phyloP scores from a whole-genome alignment of 2,113 vertebrate species.

The Halcyon senegalensis region DNA sequence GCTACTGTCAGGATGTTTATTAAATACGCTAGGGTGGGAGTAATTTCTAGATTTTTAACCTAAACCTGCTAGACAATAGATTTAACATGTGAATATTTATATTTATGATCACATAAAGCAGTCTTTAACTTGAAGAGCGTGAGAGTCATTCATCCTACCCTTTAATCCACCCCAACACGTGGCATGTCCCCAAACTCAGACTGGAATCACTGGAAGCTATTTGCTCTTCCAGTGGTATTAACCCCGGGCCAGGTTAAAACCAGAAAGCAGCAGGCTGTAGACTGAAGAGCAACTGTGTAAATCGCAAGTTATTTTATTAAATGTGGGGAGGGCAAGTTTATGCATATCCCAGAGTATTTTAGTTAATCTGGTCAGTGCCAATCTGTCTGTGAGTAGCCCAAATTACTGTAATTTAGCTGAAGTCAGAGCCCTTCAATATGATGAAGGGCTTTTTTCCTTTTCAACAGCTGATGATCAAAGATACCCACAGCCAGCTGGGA shows the following conservation, averaged over 20 bases:
- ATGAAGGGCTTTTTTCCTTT: background rate
- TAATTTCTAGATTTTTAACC: background rate
- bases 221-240: background rate
- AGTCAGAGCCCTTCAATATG: background rate
- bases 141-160: background rate
- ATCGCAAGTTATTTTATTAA: background rate
- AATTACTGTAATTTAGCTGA: background rate
- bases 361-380: background rate
- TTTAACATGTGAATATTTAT: background rate
- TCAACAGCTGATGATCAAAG: background rate
- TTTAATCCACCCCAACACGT: background rate
- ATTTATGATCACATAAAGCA: background rate
- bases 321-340: background rate
- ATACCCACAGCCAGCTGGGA: background rate
- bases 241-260: background rate
- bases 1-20: background rate
- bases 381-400: background rate
- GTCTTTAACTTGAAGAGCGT: background rate
- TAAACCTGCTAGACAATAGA: background rate
- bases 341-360: background rate
- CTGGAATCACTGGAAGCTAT: background rate
- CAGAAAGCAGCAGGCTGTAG: background rate
- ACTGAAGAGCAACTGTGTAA: background rate
- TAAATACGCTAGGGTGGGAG: background rate
- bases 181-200: background rate